Evolutionary conservation across 2,113 vertebrate genomes (phyloP).

Genomic region (Callorhinus ursinus): DNA sequence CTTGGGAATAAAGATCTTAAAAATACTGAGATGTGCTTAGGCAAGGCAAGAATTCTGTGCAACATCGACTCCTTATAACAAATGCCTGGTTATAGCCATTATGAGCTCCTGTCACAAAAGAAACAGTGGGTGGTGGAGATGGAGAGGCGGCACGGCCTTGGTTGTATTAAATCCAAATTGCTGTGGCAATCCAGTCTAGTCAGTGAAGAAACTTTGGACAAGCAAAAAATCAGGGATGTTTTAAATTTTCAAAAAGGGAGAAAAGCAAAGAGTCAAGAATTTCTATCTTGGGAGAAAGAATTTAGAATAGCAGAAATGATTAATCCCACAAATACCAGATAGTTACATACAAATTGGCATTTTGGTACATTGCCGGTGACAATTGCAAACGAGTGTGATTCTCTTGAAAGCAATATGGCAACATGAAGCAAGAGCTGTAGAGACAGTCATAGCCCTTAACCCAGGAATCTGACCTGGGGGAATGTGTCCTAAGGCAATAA

Average conservation of each 20-base stretch:
- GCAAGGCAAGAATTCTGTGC: neutral
- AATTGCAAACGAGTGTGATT: neutral
- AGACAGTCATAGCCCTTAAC: neutral
- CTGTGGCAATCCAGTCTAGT: neutral
- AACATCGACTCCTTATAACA: neutral
- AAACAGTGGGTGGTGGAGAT: neutral
- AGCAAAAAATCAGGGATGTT: neutral
- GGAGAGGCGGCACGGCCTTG: fast-evolving
- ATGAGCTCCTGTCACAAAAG: neutral
- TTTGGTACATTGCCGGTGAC: neutral
- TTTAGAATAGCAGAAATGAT: conserved; percentile 14
- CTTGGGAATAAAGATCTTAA: neutral
- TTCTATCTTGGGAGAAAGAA: neutral
- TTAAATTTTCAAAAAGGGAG: neutral
- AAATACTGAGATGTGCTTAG: neutral
- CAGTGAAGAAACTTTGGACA: neutral
- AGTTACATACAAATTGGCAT: neutral
- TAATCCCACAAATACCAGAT: neutral
- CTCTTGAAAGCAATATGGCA: conserved; percentile 30
- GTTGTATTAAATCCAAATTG: neutral
- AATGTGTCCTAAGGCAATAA: neutral
- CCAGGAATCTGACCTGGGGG: neutral
- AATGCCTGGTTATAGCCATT: neutral
- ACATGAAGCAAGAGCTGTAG: neutral
- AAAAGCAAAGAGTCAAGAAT: neutral